Base-by-base conservation (phyloP, 2,113 vertebrate species). In the Arvicanthis niloticus region DNA sequence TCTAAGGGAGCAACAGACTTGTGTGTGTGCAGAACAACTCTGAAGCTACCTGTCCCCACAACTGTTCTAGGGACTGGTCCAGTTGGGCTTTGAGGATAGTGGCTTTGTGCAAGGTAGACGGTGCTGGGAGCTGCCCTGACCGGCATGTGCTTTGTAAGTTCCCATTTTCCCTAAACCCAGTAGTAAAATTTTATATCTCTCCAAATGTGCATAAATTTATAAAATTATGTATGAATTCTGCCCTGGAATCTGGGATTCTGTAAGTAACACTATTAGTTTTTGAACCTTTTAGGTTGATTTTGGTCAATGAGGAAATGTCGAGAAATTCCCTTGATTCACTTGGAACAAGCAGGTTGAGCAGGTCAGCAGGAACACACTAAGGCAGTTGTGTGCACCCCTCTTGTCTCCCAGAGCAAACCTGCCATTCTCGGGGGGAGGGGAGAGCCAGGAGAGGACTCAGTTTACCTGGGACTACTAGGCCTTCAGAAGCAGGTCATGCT, bases 11-110 rank as follows among this genome's bases (percentile, higher is more conserved):
- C 77, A 48, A 3, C 34, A 24, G 53, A 48, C 17, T 51, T 13
- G 19, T 22, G 26, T 34, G 12, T 8, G 45, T 53, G 1, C 67
- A 10, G 62, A 17, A 58, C 13, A 15, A 8, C 17, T 9, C 1
- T 0, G 45, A 65, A 22, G 51, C 42, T 19, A 21, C 37, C 1
- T 56, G 0, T 1, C 9, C 0, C 11, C 13, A 22, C 4, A 1
- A 1, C 58, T 29, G 65, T 21, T 3, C 67, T 0, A 68, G 15
- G 45, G 8, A 53, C 42, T 1, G 62, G 40, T 5, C 1, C 1
- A 11, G 19, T 13, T 2, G 56, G 56, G 19, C 53, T 26, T 15
- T 8, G 37, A 26, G 84, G 56, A 10, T 0, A 3, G 16, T 31
- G 31, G 76, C 45, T 73, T 56, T 70, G 51, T 48, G 31, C n/a